A percentile compares a stretch with the other conserved stretches of the same genome.
phyloP scores from a whole-genome alignment of 2,797 vertebrate genomes.

The Gadopsis bispinosus region DNA sequence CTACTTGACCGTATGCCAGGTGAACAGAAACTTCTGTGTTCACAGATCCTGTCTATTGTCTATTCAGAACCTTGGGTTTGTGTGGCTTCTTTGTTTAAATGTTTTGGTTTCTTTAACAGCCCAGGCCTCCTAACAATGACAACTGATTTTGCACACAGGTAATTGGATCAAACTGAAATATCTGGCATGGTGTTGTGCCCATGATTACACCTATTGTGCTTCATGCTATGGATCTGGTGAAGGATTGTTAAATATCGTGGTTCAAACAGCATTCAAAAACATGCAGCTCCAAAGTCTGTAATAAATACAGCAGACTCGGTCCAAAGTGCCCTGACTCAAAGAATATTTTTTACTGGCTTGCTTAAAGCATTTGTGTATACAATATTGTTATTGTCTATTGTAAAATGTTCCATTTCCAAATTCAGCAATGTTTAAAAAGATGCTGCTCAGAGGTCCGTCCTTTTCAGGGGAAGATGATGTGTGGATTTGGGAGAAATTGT shows the following conservation, averaged over 20 bases:
- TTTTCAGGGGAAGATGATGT: conserved; percentile 36
- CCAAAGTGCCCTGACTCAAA: conserved; percentile 26
- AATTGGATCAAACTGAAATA: conserved; percentile 75
- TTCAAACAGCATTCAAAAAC: conserved; percentile 45
- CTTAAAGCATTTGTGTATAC: conserved; percentile 30
- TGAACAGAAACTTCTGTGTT: conserved; percentile 61
- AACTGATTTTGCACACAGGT: conserved; percentile 74
- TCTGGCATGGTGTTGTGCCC: conserved; percentile 43
- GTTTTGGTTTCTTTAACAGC: conserved; percentile 11
- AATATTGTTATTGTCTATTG: background rate
- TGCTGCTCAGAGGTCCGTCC: conserved; percentile 30
- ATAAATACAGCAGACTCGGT: conserved; percentile 43
- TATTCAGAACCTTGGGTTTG: conserved; percentile 41
- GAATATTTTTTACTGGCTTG: conserved; percentile 14
- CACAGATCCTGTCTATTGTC: conserved; percentile 46
- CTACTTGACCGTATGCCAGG: conserved; percentile 76
- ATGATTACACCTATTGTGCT: conserved; percentile 77
- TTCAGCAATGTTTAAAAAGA: conserved; percentile 49
- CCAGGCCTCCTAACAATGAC: conserved; percentile 72
- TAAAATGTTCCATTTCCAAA: conserved; percentile 52
- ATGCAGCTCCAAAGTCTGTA: conserved; percentile 41
- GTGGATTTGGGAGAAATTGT: conserved; percentile 48
- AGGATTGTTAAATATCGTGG: conserved; percentile 51
- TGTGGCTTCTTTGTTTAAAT: conserved; percentile 27
- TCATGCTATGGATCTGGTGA: conserved; percentile 45